Base-by-base conservation (phyloP, 2,888 invertebrate species). In the Pteria penguin region DNA sequence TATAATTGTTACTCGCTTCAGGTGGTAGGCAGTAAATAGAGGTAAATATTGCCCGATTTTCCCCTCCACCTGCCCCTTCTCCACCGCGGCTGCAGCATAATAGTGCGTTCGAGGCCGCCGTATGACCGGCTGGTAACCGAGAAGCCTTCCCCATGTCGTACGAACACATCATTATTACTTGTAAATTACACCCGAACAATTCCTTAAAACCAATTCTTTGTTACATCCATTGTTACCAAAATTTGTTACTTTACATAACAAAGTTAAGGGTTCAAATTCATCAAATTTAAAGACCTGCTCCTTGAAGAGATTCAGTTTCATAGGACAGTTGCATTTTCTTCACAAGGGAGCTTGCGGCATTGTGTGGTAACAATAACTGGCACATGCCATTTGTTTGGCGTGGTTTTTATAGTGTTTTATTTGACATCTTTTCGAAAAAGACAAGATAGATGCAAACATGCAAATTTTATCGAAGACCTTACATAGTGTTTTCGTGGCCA, bases 201-300 rank as follows among this genome's bases (percentile, higher is more conserved):
- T 52, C 45, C 57, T 68, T 67, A 67, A 65, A 76, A 68, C 52
- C 68, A 60, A 54, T 55, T 33, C 72, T 67, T 76, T 76, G 76
- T 76, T 76, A 62, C 72, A 72, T 36, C 67, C 60, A 61, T 72
- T 76, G 62, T 63, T 29, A 31, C 27, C 57, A 55, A 76, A 76
- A 76, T 68, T 76, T 72, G 76, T 76, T 72, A 76, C 68, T 76
- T 76, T 76, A 72, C 76, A 76, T 76, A 76, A 76, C 70, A 76
- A 62, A 71, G 62, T 67, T 61, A 52, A 67, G 31, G 61, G 72
- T 65, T 76, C 72, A 72, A 63, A 72, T 72, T 76, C 72, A 76
- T 76, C 76, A 72, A 67, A 61, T 33, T 32, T 65, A 52, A 26
- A 65, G 57, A 72, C 32, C 32, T 57, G 31, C 57, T 55, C 36